Evolutionary conservation across 2,113 vertebrate species (phyloP), one percentile per base, ranked within the genome.

Genomic region (Chaenocephalus aceratus): DNA sequence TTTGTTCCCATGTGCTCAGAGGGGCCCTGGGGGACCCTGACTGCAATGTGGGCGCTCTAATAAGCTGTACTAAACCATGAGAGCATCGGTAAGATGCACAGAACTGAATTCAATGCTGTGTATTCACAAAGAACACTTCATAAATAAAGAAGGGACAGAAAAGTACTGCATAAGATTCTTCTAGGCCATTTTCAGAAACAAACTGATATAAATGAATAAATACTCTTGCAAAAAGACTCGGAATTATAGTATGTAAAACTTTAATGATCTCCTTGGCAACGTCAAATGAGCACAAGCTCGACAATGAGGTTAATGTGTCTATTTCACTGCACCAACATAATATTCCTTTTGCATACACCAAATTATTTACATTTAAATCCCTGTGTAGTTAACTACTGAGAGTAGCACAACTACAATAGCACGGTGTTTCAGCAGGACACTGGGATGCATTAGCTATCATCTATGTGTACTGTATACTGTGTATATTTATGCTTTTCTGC

Each of bases 1-100:
- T 84, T 65, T 72, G 75, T 87, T 91, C 85, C 76, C 88, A 80
- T 77, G 77, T 84, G 77, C 53, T 83, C 68, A 82, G 59, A 80
- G 86, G 87, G 74, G 78, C 64, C 73, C 67, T 2, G 66, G 80
- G 75, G 75, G 72, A 85, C 77, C 79, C 52, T 78, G 68, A 10
- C 60, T 80, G 68, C 56, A 57, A 70, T 61, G 70, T 44, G 61
- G 66, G 51, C 84, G 72, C 58, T 53, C 77, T 84, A 45, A 0
- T 3, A 15, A 72, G 49, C 56, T 21, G 23, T 80, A 77, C 52
- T 80, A 87, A 81, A 51, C 16, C 61, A 68, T 10, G 66, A 82
- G 44, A 58, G 68, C 21, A 36, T 41, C 15, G 14, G 36, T 45
- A 63, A 61, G 52, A 41, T 68, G 59, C 30, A 61, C 58, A 36